Evolutionary conservation across 1,140 invertebrate genomes (phyloP).

Genomic region (Ceratoteleas bidentatus): DNA sequence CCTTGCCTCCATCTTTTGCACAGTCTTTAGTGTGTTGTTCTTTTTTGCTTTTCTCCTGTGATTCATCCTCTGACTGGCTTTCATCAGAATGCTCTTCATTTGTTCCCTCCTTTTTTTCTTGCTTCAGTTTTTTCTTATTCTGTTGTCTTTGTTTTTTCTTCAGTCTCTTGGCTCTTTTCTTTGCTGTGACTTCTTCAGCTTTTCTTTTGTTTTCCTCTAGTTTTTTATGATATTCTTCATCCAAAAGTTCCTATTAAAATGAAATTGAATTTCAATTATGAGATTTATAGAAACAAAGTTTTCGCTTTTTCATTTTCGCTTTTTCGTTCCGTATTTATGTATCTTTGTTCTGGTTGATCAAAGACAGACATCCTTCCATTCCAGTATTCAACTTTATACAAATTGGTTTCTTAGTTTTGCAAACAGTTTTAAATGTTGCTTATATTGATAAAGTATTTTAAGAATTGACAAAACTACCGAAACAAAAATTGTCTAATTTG

Average conservation of each 20-base stretch:
- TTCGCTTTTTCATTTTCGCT: too few species aligned
- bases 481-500: too few species aligned
- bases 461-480: not conserved
- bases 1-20: constrained; percentile 1
- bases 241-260: constrained; percentile 86
- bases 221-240: constrained; percentile 91
- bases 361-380: too few species aligned
- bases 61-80: constrained; percentile 52
- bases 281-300: not conserved
- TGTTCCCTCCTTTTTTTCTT: constrained; percentile 66
- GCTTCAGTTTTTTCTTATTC: constrained; percentile 82
- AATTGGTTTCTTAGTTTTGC: not conserved
- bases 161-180: constrained; percentile 91
- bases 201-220: constrained; percentile 89
- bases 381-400: not conserved
- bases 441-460: not conserved
- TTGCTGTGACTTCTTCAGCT: constrained; percentile 91
- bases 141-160: constrained; percentile 87
- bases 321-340: too few species aligned
- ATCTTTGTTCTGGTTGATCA: too few species aligned
- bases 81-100: constrained; percentile 57
- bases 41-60: constrained; percentile 8
- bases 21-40: not conserved
- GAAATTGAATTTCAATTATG: not conserved
- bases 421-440: not conserved